A percentile compares a stretch with the other conserved stretches of the same genome.
Evolutionary conservation across 2,797 vertebrate species (phyloP).

Genomic region (Hydrocynus forskahlii): DNA sequence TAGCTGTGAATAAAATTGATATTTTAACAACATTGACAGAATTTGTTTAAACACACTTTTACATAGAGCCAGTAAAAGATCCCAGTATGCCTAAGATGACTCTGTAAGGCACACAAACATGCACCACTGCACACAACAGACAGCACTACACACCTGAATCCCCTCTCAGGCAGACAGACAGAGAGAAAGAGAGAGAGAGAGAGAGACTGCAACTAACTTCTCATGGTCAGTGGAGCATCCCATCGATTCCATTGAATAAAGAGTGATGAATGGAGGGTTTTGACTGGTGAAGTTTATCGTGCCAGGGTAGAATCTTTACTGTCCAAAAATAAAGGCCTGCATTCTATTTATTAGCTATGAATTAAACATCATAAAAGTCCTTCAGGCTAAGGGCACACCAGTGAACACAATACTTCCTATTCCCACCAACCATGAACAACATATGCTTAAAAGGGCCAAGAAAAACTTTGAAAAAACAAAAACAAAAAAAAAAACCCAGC

Average conservation of each 20-base stretch:
- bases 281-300: background rate
- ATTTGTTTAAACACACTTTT: no score
- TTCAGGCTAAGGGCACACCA: background rate
- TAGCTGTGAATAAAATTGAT: no score
- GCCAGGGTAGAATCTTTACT: background rate
- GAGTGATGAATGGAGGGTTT: conserved; percentile 4
- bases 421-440: conserved; percentile 6
- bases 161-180: no score
- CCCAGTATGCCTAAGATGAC: background rate
- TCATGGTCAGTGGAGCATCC: conserved; percentile 55
- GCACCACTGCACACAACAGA: background rate
- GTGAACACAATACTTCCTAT: background rate
- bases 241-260: conserved; percentile 40
- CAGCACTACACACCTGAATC: no score
- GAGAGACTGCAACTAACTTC: background rate
- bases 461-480: background rate
- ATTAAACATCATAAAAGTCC: background rate
- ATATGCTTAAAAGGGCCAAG: background rate
- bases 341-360: background rate
- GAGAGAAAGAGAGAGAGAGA: no score
- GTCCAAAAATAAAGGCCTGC: background rate
- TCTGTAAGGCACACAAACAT: background rate
- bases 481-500: no score
- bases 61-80: no score
- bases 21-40: no score